Percentiles rank a stretch among this genome's conserved stretches.
Conservation (phyloP, 2,888 invertebrate species). For the Lamellibrachia satsuma region DNA sequence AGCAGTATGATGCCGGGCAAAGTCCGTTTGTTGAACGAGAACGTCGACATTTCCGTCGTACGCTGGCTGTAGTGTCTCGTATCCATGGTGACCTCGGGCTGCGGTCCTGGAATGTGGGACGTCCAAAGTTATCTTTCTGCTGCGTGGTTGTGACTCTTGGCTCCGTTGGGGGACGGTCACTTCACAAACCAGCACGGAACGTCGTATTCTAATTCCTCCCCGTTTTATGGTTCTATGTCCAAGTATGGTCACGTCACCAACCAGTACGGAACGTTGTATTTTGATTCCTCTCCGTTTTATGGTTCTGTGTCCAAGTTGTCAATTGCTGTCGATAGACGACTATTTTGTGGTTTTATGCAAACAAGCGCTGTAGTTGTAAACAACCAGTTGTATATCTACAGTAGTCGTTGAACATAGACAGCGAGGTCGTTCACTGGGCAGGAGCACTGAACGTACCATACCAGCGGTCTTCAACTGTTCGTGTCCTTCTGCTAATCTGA, state of each 20-base stretch:
- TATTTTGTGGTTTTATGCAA: background rate
- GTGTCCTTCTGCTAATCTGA: background rate
- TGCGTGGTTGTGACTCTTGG: background rate
- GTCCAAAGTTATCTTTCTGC: background rate
- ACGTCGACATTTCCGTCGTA: background rate
- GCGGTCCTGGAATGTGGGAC: background rate
- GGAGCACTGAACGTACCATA: background rate
- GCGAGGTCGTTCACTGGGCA: background rate
- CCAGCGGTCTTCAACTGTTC: background rate
- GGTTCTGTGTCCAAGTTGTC: background rate
- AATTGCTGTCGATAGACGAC: background rate
- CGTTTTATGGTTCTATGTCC: background rate
- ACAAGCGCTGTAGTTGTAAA: background rate
- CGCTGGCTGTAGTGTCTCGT: conserved; percentile 4
- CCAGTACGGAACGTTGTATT: too few species aligned
- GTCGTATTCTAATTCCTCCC: background rate
- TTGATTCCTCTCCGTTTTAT: too few species aligned
- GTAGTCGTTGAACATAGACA: background rate
- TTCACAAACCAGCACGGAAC: background rate
- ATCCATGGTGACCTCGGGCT: background rate
- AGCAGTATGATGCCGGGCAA: background rate
- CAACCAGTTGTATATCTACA: background rate
- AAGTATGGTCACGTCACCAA: too few species aligned
- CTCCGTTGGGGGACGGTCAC: background rate
- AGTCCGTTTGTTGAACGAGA: background rate